Evolutionary conservation across 2,797 vertebrate species (phyloP), one percentile per base, ranked within the genome.

Genomic region (Pterois miles): DNA sequence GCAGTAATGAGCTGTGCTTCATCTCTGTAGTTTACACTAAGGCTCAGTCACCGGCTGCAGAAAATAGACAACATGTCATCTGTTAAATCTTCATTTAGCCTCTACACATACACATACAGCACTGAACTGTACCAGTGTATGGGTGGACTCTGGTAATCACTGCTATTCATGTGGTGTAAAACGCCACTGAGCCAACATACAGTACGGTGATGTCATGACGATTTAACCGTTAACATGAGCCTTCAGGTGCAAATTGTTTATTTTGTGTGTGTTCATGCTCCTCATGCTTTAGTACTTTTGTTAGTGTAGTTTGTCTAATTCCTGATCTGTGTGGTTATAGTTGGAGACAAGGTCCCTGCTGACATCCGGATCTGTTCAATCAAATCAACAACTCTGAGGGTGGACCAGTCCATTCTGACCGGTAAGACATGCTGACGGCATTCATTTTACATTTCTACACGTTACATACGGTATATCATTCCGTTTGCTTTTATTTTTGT

Each of bases 291-390:
- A 5, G 1, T 3, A 6, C n/a, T 58, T 25, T 8, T 48, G 20
- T 57, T 53, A 69, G 18, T 75, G 29, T 63, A 56, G 56, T 73
- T 33, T 60, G 50, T 84, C 34, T 83, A 66, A 74, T 53, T 76
- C n/a, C 70, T 58, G 54, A 27, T 36, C 1, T 92, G 78, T 85
- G 78, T 81, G 69, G 65, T 94, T 88, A 16, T 53, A 99, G 98
- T 99, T 94, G 98, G 98, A 89, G 98, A 99, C 94, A 99, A 99
- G 93, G 98, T 99, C 82, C 98, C 98, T 91, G 98, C 98, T 70
- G 98, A 99, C 87, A 99, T 99, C 91, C 96, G 98, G 71, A 94
- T 99, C 94, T 97, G 96, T 79, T 98, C 97, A 12, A 99, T 99
- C 95, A 99, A 98, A 84, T 99, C 98, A 82, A 99, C 98, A 56